A percentile compares a stretch with the other conserved stretches of the same genome.
phyloP scores from a whole-genome alignment of 2,797 vertebrate species.

The Pangasius krempfi region DNA sequence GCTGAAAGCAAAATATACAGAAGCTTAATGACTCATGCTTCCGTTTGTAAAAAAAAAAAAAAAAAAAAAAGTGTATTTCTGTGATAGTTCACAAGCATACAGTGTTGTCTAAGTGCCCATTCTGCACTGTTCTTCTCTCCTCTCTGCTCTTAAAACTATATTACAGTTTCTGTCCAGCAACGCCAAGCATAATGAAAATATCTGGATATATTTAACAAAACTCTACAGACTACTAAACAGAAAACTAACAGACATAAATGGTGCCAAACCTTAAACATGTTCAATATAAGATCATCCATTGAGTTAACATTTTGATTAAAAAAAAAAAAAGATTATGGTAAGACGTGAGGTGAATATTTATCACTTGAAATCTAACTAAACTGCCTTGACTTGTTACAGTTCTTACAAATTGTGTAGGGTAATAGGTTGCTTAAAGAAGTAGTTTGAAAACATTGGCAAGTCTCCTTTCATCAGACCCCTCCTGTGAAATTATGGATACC shows the following conservation, averaged over 20 bases:
- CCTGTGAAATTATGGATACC: no score
- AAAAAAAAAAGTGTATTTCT: no score
- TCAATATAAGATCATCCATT: background rate
- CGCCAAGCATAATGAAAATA: background rate
- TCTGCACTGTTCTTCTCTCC: background rate
- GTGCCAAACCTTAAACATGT: background rate
- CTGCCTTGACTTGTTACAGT: background rate
- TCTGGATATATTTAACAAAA: background rate
- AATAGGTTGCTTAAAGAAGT: background rate
- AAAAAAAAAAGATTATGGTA: background rate
- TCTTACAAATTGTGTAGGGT: background rate
- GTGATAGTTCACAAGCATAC: background rate
- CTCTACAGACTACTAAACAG: background rate
- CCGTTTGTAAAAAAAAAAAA: no score
- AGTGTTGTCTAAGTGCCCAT: background rate
- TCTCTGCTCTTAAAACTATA: background rate
- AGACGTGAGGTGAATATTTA: background rate
- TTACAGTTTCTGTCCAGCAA: background rate
- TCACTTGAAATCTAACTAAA: background rate
- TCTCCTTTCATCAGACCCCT: background rate
- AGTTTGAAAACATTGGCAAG: background rate
- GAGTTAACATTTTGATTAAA: background rate
- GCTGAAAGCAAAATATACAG: background rate
- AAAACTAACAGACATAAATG: background rate
- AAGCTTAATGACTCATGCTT: background rate